Percentiles rank a stretch among this genome's conserved stretches.
Conservation (phyloP, 2,113 vertebrate species). For the Sebastes fasciatus region DNA sequence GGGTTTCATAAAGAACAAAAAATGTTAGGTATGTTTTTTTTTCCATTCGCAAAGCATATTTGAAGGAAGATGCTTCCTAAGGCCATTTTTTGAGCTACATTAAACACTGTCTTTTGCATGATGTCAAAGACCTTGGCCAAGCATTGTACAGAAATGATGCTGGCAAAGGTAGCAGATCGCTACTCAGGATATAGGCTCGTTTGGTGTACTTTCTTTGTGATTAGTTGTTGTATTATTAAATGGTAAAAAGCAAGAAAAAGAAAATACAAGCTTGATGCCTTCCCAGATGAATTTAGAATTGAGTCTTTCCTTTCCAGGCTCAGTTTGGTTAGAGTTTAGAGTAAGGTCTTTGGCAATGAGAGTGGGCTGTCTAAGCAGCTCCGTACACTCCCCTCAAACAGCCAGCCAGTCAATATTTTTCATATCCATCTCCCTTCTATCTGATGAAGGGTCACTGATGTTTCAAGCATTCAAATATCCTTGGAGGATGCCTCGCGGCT, state of each 20-base stretch:
- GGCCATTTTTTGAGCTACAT: slow-evolving; percentile 80
- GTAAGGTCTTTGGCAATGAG: slow-evolving; percentile 72
- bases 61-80: slow-evolving; percentile 72
- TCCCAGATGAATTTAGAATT: slow-evolving; percentile 45
- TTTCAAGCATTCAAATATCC: slow-evolving; percentile 71
- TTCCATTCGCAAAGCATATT: slow-evolving; percentile 63
- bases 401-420: slow-evolving; percentile 77
- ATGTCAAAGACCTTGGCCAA: slow-evolving; percentile 77
- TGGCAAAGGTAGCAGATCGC: slow-evolving; percentile 56
- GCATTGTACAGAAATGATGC: slow-evolving; percentile 49
- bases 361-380: slow-evolving; percentile 68
- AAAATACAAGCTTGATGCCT: slow-evolving; percentile 9
- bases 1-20: slow-evolving; percentile 71
- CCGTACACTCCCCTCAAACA: slow-evolving; percentile 57
- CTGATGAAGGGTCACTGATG: slow-evolving; percentile 74
- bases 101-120: slow-evolving; percentile 80
- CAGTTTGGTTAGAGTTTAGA: slow-evolving; percentile 65
- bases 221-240: slow-evolving; percentile 43
- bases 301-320: slow-evolving; percentile 51
- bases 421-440: slow-evolving; percentile 64
- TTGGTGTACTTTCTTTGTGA: slow-evolving; percentile 31
- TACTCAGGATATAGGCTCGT: slow-evolving; percentile 16
- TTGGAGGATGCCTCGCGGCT: slow-evolving; percentile 75
- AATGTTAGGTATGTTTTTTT: slow-evolving; percentile 41
- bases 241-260: slow-evolving; percentile 27